Evolutionary conservation across 2,113 vertebrate species (phyloP).

Genomic region (Oncorhynchus nerka): DNA sequence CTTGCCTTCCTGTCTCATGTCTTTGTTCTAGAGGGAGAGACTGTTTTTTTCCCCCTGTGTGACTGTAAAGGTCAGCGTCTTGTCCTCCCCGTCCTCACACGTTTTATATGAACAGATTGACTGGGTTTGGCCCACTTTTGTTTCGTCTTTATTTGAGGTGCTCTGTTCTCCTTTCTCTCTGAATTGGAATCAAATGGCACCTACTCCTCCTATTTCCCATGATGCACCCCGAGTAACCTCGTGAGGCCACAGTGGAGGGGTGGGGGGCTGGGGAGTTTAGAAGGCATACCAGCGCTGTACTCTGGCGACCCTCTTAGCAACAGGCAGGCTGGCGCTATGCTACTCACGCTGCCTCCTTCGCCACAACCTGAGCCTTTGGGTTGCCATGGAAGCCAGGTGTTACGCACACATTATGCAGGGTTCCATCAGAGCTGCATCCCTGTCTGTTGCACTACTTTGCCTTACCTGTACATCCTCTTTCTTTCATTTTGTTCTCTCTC

Average conservation of each 20-base stretch:
- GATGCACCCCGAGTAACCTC: too few species aligned
- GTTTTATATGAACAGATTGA: constrained; percentile 52
- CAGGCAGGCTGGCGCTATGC: constrained; percentile 40
- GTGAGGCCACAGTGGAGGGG: too few species aligned
- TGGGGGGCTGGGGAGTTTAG: constrained; percentile 19
- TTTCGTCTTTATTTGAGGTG: constrained; percentile 34
- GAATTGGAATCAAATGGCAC: too few species aligned
- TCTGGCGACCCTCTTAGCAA: constrained; percentile 59
- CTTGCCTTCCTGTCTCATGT: constrained; percentile 23
- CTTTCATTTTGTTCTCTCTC: constrained; percentile 1
- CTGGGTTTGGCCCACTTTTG: constrained; percentile 13
- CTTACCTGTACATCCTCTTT: constrained; percentile 60
- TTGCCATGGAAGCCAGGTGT: constrained; percentile 77
- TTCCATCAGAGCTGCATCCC: constrained; percentile 68
- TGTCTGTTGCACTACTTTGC: constrained; percentile 74
- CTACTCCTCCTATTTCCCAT: too few species aligned
- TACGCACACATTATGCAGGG: constrained; percentile 12
- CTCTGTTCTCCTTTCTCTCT: not conserved
- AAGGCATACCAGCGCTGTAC: constrained; percentile 66
- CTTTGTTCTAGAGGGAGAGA: constrained; percentile 6
- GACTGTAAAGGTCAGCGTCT: too few species aligned
- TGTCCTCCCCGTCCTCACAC: constrained; percentile 7
- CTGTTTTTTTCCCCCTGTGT: too few species aligned
- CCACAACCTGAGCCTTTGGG: constrained; percentile 52
- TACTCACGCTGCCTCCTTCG: constrained; percentile 21